Percentiles rank a stretch among this genome's conserved stretches.
phyloP scores from a whole-genome alignment of 2,113 vertebrate species.

The Diphyllodes magnificus region DNA sequence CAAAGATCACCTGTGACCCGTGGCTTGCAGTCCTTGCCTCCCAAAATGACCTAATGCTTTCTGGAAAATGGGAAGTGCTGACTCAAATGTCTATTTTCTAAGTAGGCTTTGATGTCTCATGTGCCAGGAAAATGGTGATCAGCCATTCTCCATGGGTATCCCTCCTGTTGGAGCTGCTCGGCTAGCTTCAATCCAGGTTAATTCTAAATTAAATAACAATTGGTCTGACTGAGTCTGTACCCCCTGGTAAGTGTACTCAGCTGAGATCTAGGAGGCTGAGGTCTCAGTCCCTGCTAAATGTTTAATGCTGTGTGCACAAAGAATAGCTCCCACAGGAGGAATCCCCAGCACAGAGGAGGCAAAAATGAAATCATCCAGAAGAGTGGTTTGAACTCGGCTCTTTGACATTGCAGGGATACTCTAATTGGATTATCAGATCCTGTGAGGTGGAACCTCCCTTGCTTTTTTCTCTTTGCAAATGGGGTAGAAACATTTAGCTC shows the following conservation, averaged over 20 bases:
- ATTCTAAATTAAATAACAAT: not conserved
- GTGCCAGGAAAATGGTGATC: not conserved
- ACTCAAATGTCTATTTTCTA: not conserved
- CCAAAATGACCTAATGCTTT: not conserved
- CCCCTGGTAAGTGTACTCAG: not conserved
- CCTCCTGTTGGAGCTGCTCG: not conserved
- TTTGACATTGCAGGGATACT: not conserved
- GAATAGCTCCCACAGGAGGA: slow-evolving; percentile 27
- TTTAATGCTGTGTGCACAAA: slow-evolving; percentile 31
- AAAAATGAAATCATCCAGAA: slow-evolving; percentile 48
- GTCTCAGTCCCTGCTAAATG: slow-evolving; percentile 24
- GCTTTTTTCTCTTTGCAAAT: not conserved
- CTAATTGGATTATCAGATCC: slow-evolving; percentile 45
- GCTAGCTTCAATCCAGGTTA: not conserved
- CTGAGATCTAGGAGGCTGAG: slow-evolving; percentile 1
- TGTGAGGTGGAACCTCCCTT: not conserved
- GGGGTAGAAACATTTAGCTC: not conserved
- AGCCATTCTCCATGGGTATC: not conserved
- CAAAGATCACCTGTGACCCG: not conserved
- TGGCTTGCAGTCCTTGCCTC: not conserved
- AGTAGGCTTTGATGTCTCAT: not conserved
- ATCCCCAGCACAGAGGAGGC: not conserved
- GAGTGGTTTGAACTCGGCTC: not conserved
- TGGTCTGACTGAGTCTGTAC: not conserved
- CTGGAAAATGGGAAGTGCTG: not conserved